Conservation (phyloP, 2,888 invertebrate genomes). For the Drosophila kuntzei region DNA sequence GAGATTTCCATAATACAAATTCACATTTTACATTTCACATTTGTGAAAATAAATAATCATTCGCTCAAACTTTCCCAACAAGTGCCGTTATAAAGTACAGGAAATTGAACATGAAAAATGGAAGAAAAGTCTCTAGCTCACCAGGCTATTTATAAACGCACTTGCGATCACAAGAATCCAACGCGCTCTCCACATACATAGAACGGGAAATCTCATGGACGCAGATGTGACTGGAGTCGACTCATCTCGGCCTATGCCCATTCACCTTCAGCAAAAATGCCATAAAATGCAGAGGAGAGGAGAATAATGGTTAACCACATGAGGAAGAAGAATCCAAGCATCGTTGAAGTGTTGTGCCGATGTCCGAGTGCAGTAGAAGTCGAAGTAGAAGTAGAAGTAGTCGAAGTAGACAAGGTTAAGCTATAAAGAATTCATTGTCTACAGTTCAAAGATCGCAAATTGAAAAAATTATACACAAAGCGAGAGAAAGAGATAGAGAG, state of each 20-base stretch:
- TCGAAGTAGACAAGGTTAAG: slow-evolving; percentile 74
- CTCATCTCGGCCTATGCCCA: slow-evolving; percentile 30
- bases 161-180: slow-evolving; percentile 35
- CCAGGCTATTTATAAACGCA: slow-evolving; percentile 64
- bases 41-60: slow-evolving; percentile 24
- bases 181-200: slow-evolving; percentile 11
- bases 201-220: slow-evolving; percentile 20
- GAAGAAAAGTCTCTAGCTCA: slow-evolving; percentile 37
- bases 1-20: slow-evolving; percentile 20
- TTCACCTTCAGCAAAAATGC: slow-evolving; percentile 53
- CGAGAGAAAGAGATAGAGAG: slow-evolving; percentile 9
- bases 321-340: slow-evolving; percentile 33
- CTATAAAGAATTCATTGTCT: slow-evolving; percentile 80
- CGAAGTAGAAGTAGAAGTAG: slow-evolving; percentile 20
- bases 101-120: slow-evolving; percentile 56
- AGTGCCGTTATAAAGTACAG: slow-evolving; percentile 58
- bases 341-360: slow-evolving; percentile 17
- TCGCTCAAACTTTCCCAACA: slow-evolving; percentile 41
- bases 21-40: slow-evolving; percentile 28
- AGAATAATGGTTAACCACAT: slow-evolving; percentile 29
- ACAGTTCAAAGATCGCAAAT: slow-evolving; percentile 80
- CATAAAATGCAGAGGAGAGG: slow-evolving; percentile 17
- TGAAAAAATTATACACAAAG: slow-evolving; percentile 73
- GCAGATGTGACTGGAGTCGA: slow-evolving; percentile 33
- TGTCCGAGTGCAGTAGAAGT: slow-evolving; percentile 8